A percentile compares a stretch with the other conserved stretches of the same genome.
These are phyloP conservation scores for Manis crassicaudata DNA, from an alignment of 2,797 vertebrate genomes.

Conservation along the genomic window DNA sequence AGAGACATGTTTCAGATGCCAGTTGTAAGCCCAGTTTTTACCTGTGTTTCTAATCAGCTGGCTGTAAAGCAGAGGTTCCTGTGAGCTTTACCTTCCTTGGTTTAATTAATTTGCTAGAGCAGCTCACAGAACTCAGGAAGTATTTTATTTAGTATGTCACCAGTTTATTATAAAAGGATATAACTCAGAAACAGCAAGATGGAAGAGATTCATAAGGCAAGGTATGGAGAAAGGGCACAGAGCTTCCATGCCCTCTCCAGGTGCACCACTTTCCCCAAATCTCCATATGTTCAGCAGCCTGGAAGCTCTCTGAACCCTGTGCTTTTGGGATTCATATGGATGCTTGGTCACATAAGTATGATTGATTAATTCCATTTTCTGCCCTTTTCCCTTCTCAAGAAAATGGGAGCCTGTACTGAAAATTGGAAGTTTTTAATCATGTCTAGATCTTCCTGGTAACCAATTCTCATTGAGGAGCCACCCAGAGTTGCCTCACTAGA, in stretches of 20 bases:
- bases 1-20: not conserved
- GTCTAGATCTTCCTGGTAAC: not conserved
- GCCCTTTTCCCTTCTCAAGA: not conserved
- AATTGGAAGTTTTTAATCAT: not conserved
- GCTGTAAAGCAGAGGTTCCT: not conserved
- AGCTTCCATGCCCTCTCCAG: not conserved
- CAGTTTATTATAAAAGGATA: too few relatives aligned
- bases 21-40: not conserved
- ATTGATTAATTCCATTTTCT: not conserved
- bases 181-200: too few relatives aligned
- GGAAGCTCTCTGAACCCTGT: not conserved
- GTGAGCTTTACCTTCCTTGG: too few relatives aligned
- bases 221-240: too few relatives aligned
- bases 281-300: not conserved
- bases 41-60: not conserved
- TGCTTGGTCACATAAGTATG: not conserved
- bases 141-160: too few relatives aligned
- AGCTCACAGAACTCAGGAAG: too few relatives aligned
- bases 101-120: too few relatives aligned
- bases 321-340: not conserved
- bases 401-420: not conserved
- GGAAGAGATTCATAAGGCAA: too few relatives aligned
- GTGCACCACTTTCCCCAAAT: not conserved
- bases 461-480: not conserved
- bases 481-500: not conserved